A percentile compares a stretch with the other conserved stretches of the same genome.
Conservation (phyloP, 2,113 vertebrate genomes). For the Pica pica region DNA sequence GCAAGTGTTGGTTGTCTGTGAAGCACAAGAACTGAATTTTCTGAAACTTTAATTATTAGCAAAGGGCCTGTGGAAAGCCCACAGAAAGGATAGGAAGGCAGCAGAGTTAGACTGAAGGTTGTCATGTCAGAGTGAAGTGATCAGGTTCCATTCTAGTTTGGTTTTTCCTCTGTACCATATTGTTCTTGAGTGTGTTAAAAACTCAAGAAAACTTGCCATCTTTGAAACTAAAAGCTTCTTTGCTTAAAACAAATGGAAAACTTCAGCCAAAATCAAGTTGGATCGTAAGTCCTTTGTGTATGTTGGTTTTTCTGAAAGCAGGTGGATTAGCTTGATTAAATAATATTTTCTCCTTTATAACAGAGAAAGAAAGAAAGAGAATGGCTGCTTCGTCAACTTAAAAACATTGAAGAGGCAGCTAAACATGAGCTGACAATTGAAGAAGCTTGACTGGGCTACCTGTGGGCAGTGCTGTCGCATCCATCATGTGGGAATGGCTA, state of each 20-base stretch:
- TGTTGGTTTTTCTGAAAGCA: neutral
- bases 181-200: neutral
- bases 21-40: neutral
- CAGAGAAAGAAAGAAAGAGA: slow-evolving; percentile 44
- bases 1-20: neutral
- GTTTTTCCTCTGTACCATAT: neutral
- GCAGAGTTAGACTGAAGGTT: neutral
- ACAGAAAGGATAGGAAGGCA: neutral
- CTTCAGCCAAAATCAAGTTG: neutral
- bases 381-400: slow-evolving; percentile 77
- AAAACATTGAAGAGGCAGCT: slow-evolving; percentile 78
- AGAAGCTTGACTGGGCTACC: neutral
- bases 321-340: neutral
- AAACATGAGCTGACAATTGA: slow-evolving; percentile 74
- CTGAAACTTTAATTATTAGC: neutral
- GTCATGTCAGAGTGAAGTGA: neutral
- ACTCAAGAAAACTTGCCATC: neutral
- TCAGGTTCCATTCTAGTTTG: neutral
- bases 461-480: neutral
- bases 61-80: neutral
- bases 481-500: neutral
- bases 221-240: neutral
- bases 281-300: neutral
- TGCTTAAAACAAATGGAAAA: neutral
- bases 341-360: neutral